phyloP scores from a whole-genome alignment of 2,113 vertebrate species.

The Protobothrops flavoviridis region DNA sequence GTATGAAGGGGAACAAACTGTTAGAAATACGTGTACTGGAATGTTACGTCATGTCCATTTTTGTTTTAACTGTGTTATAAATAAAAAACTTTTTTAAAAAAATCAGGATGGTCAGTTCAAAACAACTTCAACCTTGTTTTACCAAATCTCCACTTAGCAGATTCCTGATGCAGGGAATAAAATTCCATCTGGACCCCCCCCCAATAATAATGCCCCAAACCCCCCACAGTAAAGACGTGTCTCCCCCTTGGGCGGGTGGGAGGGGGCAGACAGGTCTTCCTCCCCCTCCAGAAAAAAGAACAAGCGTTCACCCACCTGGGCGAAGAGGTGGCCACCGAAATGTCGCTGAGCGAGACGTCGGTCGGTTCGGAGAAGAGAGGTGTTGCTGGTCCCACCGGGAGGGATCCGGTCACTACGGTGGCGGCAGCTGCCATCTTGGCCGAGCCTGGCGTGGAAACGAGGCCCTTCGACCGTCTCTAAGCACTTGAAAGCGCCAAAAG shows the following conservation, averaged over 20 bases:
- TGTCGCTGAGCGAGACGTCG: neutral
- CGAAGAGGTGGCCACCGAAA: accelerated
- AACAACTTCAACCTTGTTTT: neutral
- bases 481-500: neutral
- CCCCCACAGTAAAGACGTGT: neutral
- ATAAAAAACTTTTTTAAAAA: too few relatives aligned
- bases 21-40: too few relatives aligned
- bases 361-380: neutral
- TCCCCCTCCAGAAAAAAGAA: too few relatives aligned
- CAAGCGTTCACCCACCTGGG: neutral
- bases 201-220: neutral
- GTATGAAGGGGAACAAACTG: too few relatives aligned
- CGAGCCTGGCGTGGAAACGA: neutral
- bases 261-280: neutral
- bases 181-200: neutral
- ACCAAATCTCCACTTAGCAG: neutral
- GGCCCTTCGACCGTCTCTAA: neutral
- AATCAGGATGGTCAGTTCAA: neutral
- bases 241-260: neutral
- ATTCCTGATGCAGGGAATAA: too few relatives aligned
- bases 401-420: neutral
- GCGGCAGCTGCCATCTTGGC: neutral
- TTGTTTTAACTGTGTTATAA: too few relatives aligned
- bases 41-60: too few relatives aligned
- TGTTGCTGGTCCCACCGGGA: neutral